Base-by-base conservation (phyloP, 1,140 invertebrate genomes). In the Heliconius melpomene region DNA sequence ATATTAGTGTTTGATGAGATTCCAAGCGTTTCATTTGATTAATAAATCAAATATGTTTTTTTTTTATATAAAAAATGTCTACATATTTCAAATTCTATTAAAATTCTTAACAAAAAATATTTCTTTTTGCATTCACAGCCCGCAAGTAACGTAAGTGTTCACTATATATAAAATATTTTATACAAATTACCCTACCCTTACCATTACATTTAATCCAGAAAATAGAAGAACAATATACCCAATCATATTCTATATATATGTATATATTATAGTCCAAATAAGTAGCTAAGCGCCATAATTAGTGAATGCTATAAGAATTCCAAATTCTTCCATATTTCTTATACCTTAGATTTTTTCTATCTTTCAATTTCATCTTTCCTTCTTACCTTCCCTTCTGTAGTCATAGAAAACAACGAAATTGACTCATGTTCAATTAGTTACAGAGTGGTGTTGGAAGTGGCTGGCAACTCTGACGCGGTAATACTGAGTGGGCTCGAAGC, bases 391-490 rank as follows among this genome's bases (percentile, higher is more conserved):
- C 71, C 46, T 60, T 50, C 82, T 89, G 86, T 91, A 84, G 71
- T 77, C 82, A 83, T 88, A 87, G 86, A 92, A 86, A 87, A 89
- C 91, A 82, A 89, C 87, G 88, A 92, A 92, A 91, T 91, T 93
- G 93, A 94, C 91, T 93, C 89, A 94, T 92, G 78, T 86, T 85
- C 84, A 93, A 95, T 96, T 96, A 98, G 97, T 98, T 98, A 97
- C 97, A 98, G 97, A 96, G 97, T 98, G 95, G 97, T 98, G 93
- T 96, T 97, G 95, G 96, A 97, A 89, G 97, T 98, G 89, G 97
- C 97, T 81, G 97, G 97, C 78, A 98, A 97, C 94, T 97, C 97
- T 66, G 97, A 97, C 89, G 97, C 97, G 75, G 97, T 98, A 82
- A 97, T 97, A 66, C 93, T 98, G 84, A 97, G 96, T 86, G 96